A percentile compares a stretch with the other conserved stretches of the same genome.
Conservation (phyloP, 2,888 invertebrate genomes). For the Andrena flavipes region DNA sequence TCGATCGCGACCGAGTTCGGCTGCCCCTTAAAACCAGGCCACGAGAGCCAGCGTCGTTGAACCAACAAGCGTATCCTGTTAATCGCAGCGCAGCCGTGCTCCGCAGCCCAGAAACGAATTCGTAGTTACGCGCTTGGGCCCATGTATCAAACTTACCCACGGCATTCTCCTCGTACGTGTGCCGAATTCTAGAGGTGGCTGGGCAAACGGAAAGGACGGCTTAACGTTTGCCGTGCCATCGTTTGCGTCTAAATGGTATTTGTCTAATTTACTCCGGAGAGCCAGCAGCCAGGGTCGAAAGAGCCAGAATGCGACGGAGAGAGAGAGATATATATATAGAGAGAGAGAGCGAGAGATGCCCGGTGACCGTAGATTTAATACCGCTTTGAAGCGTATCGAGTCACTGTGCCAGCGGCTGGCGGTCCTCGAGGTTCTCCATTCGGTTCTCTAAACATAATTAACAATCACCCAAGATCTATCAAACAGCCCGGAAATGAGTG, state of each 20-base stretch:
- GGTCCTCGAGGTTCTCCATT: conserved; percentile 60
- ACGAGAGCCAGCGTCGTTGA: conserved; percentile 42
- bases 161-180: conserved; percentile 53
- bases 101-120: conserved; percentile 54
- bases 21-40: conserved; percentile 46
- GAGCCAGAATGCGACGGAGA: not conserved
- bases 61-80: conserved; percentile 59
- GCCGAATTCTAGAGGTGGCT: conserved; percentile 55
- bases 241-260: conserved; percentile 74
- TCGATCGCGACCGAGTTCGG: conserved; percentile 21
- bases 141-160: conserved; percentile 63
- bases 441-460: conserved; percentile 82
- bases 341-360: not conserved
- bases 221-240: conserved; percentile 72
- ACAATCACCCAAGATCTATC: conserved; percentile 83
- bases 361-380: conserved; percentile 77
- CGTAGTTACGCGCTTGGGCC: conserved; percentile 28
- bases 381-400: conserved; percentile 73
- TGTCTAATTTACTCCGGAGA: conserved; percentile 72
- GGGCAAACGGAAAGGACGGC: conserved; percentile 53
- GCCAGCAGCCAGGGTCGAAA: not conserved
- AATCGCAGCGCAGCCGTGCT: conserved; percentile 53
- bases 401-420: conserved; percentile 49
- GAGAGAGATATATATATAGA: no score
- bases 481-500: conserved; percentile 83